Conservation (phyloP, 2,797 vertebrate genomes). For the Scolopax rusticola region DNA sequence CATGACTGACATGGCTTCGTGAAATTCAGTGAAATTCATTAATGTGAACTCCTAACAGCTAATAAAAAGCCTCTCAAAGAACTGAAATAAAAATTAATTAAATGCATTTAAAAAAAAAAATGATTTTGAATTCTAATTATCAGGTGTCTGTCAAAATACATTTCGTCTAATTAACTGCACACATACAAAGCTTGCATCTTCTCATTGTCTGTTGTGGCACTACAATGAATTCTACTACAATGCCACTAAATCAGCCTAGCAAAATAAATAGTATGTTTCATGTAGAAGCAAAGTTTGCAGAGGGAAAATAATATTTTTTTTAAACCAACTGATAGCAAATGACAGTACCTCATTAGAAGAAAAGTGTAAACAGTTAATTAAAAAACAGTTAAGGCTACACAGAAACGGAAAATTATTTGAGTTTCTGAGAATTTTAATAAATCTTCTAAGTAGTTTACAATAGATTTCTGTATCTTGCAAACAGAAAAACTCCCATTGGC, state of each 20-base stretch:
- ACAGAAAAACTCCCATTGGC: background rate
- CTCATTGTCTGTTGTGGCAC: conserved; percentile 47
- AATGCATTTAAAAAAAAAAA: background rate
- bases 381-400: background rate
- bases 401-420: background rate
- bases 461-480: background rate
- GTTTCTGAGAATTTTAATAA: background rate
- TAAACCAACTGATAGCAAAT: background rate
- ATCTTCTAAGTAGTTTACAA: background rate
- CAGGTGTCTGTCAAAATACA: conserved; percentile 67
- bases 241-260: background rate
- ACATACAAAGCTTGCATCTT: conserved; percentile 31
- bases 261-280: conserved; percentile 5
- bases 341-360: background rate
- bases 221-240: conserved; percentile 24
- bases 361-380: background rate
- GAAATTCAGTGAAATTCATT: conserved; percentile 5
- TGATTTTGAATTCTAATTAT: conserved; percentile 68
- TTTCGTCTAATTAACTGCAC: conserved; percentile 67
- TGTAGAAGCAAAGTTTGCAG: background rate
- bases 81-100: conserved; percentile 60
- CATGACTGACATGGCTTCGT: background rate
- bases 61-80: conserved; percentile 43
- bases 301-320: background rate
- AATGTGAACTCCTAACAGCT: background rate